A percentile compares a stretch with the other conserved stretches of the same genome.
phyloP scores from a whole-genome alignment of 2,888 invertebrate species.

The Physocephala rufipes region DNA sequence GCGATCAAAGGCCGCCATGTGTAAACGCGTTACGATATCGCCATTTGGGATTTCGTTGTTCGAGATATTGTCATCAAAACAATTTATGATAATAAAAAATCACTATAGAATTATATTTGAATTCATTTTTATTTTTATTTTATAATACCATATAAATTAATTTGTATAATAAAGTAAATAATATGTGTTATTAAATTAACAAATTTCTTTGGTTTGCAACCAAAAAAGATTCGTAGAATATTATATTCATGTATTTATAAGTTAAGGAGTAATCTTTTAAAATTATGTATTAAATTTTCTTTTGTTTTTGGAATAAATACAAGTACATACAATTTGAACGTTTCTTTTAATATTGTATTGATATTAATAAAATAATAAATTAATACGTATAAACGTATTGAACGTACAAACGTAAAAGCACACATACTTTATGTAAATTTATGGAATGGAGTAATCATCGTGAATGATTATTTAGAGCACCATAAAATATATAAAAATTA shows the following conservation, averaged over 20 bases:
- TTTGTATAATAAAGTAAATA: constrained; percentile 31
- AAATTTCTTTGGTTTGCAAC: constrained; percentile 22
- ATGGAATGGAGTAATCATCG: constrained; percentile 30
- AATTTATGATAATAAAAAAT: too few species aligned
- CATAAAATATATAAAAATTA: neutral
- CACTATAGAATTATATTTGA: too few species aligned
- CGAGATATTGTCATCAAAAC: too few species aligned
- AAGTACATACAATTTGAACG: constrained; percentile 4
- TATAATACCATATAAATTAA: constrained; percentile 22
- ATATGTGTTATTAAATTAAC: constrained; percentile 17
- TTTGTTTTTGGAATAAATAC: constrained; percentile 30
- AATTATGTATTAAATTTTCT: constrained; percentile 13
- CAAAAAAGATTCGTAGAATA: constrained; percentile 25
- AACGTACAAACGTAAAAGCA: constrained; percentile 15
- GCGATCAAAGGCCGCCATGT: too few species aligned
- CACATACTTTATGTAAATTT: constrained; percentile 15
- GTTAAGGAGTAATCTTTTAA: neutral
- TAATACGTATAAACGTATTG: neutral
- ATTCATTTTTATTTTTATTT: neutral
- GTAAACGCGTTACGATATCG: too few species aligned
- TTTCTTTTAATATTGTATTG: constrained; percentile 1
- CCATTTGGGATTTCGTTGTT: too few species aligned
- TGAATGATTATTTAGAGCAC: constrained; percentile 16
- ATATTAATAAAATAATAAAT: constrained; percentile 2
- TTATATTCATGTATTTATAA: constrained; percentile 17